Conservation (phyloP, 2,113 vertebrate species). For the Solea senegalensis region DNA sequence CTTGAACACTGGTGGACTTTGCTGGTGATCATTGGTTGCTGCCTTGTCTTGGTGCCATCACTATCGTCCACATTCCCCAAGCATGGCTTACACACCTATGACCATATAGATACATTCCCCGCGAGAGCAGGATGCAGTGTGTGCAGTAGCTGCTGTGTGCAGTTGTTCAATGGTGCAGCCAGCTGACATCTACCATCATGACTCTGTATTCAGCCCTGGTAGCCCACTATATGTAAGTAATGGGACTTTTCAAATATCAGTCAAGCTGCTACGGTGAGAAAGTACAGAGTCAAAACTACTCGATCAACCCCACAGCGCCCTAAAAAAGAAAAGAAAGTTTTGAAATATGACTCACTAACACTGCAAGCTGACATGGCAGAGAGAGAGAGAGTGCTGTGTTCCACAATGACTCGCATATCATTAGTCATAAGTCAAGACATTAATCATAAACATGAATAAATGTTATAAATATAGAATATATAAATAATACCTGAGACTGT, state of each 20-base stretch:
- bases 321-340: constrained; percentile 52
- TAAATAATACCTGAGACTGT: constrained; percentile 83
- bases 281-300: constrained; percentile 51
- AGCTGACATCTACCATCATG: constrained; percentile 35
- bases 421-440: constrained; percentile 68
- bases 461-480: constrained; percentile 80
- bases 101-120: constrained; percentile 51
- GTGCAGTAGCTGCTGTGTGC: constrained; percentile 4
- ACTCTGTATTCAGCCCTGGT: constrained; percentile 47
- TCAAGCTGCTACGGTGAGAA: constrained; percentile 71
- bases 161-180: constrained; percentile 37
- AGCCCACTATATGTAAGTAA: constrained; percentile 58
- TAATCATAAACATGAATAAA: constrained; percentile 71
- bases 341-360: constrained; percentile 72
- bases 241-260: constrained; percentile 64
- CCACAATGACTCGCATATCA: constrained; percentile 67
- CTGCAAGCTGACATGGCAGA: constrained; percentile 36
- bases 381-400: constrained; percentile 50
- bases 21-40: constrained; percentile 69
- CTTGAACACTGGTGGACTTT: constrained; percentile 77
- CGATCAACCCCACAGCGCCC: constrained; percentile 44
- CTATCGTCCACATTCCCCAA: constrained; percentile 61
- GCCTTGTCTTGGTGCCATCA: constrained; percentile 81
- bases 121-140: constrained; percentile 22
- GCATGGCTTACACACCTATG: constrained; percentile 54